Evolutionary conservation across 2,797 vertebrate genomes (phyloP), one percentile per base, ranked within the genome.

Genomic region (Austrolebias charrua): DNA sequence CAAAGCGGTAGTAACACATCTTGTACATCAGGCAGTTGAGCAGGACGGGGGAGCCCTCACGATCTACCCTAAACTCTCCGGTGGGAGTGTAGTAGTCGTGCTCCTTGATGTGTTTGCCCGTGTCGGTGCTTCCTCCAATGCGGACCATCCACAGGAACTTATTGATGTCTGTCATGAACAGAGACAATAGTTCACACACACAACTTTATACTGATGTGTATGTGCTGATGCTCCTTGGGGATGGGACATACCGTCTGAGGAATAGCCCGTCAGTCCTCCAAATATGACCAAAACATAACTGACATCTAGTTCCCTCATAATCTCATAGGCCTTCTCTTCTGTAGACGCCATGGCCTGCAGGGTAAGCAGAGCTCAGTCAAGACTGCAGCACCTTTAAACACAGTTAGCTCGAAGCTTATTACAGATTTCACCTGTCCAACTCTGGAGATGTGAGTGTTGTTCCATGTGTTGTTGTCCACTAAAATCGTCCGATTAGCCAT

Each of bases 1-100:
- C n/a, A n/a, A n/a, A n/a, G n/a, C n/a, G n/a, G n/a, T n/a, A 99
- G 91, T 99, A 99, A 88, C 98, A 99, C 98, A 99, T 99, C 92
- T 99, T 99, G 87, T 99, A 99, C 98, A 99, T 99, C 55, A 99
- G 96, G 87, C 98, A 99, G 92, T 99, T 99, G 75, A 99, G 97
- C 65, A 99, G 92, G 71, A 98, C 94, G 0, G 97, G 97, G 4
- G 97, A 99, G 33, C 97, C 97, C 78, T 99, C 97, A 0, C 97
- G 93, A 76, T 99, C 97, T 0, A 99, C 97, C 0, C 97, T 92
- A 88, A 99, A 99, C 80, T 99, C 97, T 51, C 97, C 97, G 0
- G 96, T 98, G 24, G 97, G 94, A 0, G 96, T 99, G 89, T 99
- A 99, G 79, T 99, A 99, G 89, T 99, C 96, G 0, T 99, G 97